Percentiles rank a stretch among this genome's conserved stretches.
Conservation (phyloP, 2,113 vertebrate genomes). For the Cygnus buccinator region DNA sequence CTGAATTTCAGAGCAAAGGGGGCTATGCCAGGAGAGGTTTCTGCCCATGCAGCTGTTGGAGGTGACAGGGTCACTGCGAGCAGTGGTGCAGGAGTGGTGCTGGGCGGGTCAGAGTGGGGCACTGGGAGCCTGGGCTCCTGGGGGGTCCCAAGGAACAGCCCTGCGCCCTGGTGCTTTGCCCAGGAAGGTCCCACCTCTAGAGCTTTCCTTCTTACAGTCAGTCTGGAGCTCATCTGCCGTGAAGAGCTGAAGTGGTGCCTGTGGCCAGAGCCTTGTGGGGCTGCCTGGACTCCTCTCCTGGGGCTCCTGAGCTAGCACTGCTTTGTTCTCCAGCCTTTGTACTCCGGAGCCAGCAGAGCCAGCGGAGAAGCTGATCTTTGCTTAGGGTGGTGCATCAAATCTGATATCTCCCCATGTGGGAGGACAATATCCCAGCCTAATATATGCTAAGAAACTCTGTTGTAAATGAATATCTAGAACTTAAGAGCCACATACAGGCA, state of each 20-base stretch:
- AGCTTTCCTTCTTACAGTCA: not conserved
- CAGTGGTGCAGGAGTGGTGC: not conserved
- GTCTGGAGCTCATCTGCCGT: not conserved
- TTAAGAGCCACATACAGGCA: not conserved
- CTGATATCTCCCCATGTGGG: not conserved
- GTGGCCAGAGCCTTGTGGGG: not conserved
- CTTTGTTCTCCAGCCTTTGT: not conserved
- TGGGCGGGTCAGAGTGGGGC: not conserved
- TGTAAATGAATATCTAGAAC: not conserved
- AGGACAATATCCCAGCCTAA: not conserved
- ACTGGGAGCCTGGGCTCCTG: fast-evolving
- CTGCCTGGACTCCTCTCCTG: not conserved
- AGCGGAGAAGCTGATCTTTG: not conserved
- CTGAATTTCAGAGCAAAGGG: not conserved
- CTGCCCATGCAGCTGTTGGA: not conserved
- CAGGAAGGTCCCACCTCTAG: not conserved
- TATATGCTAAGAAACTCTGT: not conserved
- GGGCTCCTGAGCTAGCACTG: not conserved
- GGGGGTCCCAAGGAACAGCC: not conserved
- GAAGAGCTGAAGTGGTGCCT: not conserved
- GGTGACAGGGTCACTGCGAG: not conserved
- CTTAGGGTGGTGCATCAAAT: not conserved
- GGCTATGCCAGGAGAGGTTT: not conserved
- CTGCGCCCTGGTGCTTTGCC: not conserved
- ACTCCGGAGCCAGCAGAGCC: not conserved